Evolutionary conservation across 2,888 invertebrate genomes (phyloP), one percentile per base, ranked within the genome.

Genomic region (Coremacera marginata): DNA sequence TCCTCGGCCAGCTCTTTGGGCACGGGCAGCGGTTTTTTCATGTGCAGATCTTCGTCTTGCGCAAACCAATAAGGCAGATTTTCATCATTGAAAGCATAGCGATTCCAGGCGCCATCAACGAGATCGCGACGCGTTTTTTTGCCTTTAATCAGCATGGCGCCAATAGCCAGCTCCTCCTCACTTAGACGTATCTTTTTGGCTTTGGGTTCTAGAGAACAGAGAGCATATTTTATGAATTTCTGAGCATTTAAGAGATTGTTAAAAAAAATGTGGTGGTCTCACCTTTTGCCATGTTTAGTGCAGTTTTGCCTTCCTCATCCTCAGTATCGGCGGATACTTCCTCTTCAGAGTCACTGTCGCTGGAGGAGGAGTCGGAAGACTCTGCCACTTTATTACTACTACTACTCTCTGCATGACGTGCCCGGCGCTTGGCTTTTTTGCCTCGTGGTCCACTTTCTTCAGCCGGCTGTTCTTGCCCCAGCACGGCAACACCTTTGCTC

Each of bases 21-120:
- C 49, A 99, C 95, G 3, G 96, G 95, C 11, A 94, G 90, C 77
- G 94, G 94, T 86, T 94, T 95, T 82, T 91, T 93, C 94, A 96
- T 96, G 85, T 98, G 97, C 87, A 95, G 94, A 80, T 94, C 92
- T 89, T 99, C 99, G 84, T 99, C 99, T 78, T 96, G 93, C 0
- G 93, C 92, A 90, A 99, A 99, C 99, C 99, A 99, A 83, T 95
- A 95, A 0, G 99, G 99, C 68, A 99, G 91, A 87, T 95, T 92
- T 1, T 93, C 94, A 88, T 99, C 99, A 86, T 97, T 96, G 87
- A 96, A 97, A 3, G 95, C 93, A 87, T 96, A 98, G 83, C 97
- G 92, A 89, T 98, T 97, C 95, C 97, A 99, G 0, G 94, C 97
- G 70, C 93, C 94, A 87, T 99, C 98, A 11, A 95, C 91, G 11